Base-by-base conservation (phyloP, 2,888 invertebrate genomes). In the Polietes domitor region DNA sequence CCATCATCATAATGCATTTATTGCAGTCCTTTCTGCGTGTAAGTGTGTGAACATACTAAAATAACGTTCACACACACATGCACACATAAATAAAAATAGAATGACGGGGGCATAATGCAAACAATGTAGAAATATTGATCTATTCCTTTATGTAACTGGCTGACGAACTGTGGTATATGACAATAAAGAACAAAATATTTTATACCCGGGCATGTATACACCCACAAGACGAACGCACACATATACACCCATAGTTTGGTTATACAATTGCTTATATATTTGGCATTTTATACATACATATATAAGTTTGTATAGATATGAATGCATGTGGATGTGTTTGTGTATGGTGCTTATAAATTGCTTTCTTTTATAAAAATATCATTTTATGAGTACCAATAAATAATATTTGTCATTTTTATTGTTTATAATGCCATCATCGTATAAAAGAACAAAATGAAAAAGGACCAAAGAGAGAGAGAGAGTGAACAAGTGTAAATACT, bases 361-460 rank as follows among this genome's bases (percentile, higher is more conserved):
- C 17, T 32, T 28, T 28, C 28, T 28, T 32, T 61, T 55, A 17
- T 17, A 15, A 43, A 68, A 24, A 68, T 68, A 68, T 24, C 32
- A 61, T 82, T 82, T 82, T 74, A 82, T 82, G 41, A 74, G 43
- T 47, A 61, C 28, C 61, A 61, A 82, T 77, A 77, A 77, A 82
- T 82, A 61, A 74, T 71, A 24, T 50, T 71, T 82, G 77, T 77
- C 70, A 74, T 77, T 82, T 73, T 77, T 82, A 82, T 82, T 73
- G 58, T 61, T 73, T 65, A 81, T 68, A 70, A 17, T 19, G 19
- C 28, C n/a, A 61, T 61, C 3, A n/a, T n/a, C n/a, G 17, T 2
- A 61, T n/a, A 32, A 61, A 47, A 47, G 47, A 47, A n/a, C 47
- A n/a, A 47, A n/a, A 47, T 15, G 47, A n/a, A n/a, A 47, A 47